Evolutionary conservation across 2,888 invertebrate genomes (phyloP), one percentile per base, ranked within the genome.

Genomic region (Leuctra nigra): DNA sequence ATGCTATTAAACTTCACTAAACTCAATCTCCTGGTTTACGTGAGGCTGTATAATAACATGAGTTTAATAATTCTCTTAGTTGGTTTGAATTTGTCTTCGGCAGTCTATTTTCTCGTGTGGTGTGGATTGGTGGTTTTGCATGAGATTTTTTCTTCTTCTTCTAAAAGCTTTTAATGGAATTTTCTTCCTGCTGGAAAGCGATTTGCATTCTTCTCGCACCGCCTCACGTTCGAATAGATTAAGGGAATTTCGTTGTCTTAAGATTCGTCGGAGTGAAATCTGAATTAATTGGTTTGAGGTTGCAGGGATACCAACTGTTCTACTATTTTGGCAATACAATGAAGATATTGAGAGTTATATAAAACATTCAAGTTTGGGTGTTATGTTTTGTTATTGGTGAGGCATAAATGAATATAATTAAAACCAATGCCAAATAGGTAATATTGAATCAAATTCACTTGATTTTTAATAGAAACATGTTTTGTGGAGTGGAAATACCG

Each of bases 1-100:
- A 56, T 56, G 52, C 56, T 48, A 56, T 56, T 56, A 56, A 56
- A 56, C 41, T 56, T 52, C 50, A 41, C 55, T 16, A 44, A 56
- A 56, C 52, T 56, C 50, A 52, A 52, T 56, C 50, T 52, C 18
- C 38, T 20, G 22, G 25, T 50, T 7, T 56, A 4, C 50, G 50
- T 50, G 50, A 33, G 18, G 18, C 50, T 56, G 56, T 56, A 56
- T 56, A 52, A 52, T 56, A 29, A 52, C 36, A 50, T 38, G 50
- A 39, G 48, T 47, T 55, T 55, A 55, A 41, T 56, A 52, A 56
- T 56, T 52, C 39, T 13, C 50, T 35, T 20, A 33, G 35, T 22
- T 33, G 9, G 33, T 33, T 18, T 33, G 33, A 50, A 50, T 50
- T 50, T 20, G 20, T 18, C 44, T 20, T 23, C 44, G n/a, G 22